Base-by-base conservation (phyloP, 1,140 invertebrate genomes). In the Drosophila mayri region DNA sequence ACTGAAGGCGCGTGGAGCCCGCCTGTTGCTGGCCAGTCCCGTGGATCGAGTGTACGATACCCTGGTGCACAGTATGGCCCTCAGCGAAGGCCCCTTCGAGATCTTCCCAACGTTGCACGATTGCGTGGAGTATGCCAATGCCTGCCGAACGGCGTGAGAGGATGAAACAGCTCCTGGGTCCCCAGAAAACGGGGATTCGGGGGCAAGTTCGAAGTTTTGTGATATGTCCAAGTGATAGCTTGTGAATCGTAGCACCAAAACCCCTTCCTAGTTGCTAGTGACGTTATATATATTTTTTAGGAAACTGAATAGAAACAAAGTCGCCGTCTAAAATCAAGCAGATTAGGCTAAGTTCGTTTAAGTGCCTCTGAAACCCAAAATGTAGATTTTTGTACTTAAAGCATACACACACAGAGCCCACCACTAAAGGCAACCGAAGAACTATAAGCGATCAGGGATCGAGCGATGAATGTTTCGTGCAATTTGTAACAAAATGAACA, bases 71-170 rank as follows among this genome's bases (percentile, higher is more conserved):
- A 91, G 92, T 35, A 88, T 90, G 90, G 81, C 80, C 14, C 75
- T 93, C 8, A 87, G 92, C 22, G 87, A 92, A 25, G 92, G 92
- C 18, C 84, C 91, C 7, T 92, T 92, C 43, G 90, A 91, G 63
- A 87, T 92, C 46, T 92, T 92, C 63, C 84, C 92, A 30, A 91
- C 92, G 7, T 54, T 93, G 20, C 91, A 93, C 60, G 92, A 93
- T 59, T 91, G 92, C 49, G 92, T 93, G 35, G 80, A 92, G 43
- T 93, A 92, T 79, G 81, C 84, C 32, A 90, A 79, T 84, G 87
- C 91, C 41, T 87, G 73, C 68, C 81, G 85, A 18, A 79, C 80
- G 44, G 81, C 84, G 74, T 92, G 79, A 92, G 68, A 79, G 47
- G 30, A 35, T 41, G 30, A 35, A 16, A 0, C n/a, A 14, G 63